Evolutionary conservation across 1,140 invertebrate genomes (phyloP), one percentile per base, ranked within the genome.

Genomic region (Drosophila punjabiensis): DNA sequence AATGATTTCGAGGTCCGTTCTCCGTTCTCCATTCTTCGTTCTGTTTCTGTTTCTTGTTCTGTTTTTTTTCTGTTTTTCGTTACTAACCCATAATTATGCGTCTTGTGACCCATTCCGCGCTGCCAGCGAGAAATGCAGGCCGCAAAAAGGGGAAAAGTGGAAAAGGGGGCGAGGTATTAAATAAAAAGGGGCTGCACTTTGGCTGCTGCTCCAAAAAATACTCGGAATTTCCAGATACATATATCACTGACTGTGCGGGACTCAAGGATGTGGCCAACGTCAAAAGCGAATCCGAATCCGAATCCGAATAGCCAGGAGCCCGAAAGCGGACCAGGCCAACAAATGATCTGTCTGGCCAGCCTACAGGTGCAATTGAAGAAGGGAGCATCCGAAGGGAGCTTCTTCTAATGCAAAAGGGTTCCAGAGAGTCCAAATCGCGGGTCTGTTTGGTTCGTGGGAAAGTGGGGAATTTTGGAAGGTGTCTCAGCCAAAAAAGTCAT

Each of bases 1-100:
- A 81, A 88, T 88, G 74, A 88, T 88, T 88, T 88, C 62, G 81
- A 48, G 53, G 61, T 71, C 52, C 52, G 52, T 43, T 48, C 33
- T 43, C 30, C 48, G 43, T 59, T 78, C 53, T 73, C 18, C 48
- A 32, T 37, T 45, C 13, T 41, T 24, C 37, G 30, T 52, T 68
- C 24, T 52, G 53, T 67, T 52, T 77, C 52, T 68, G 43, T 33
- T 55, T 63, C 58, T 63, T 39, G 32, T 39, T 50, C 47, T 50
- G 28, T 45, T 4, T 48, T 30, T 52, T 32, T 60, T 80, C 77
- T 52, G 63, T 30, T 43, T 41, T 75, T 62, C 60, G 56, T 48
- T 53, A 53, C 64, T 71, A 79, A 85, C 86, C 82, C 70, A 81
- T 89, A 89, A 89, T 89, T 90, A 89, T 73, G 79, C 75, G 75